Percentiles rank a stretch among this genome's conserved stretches.
Evolutionary conservation across 2,888 invertebrate genomes (phyloP).

Genomic region (Idaea straminata): DNA sequence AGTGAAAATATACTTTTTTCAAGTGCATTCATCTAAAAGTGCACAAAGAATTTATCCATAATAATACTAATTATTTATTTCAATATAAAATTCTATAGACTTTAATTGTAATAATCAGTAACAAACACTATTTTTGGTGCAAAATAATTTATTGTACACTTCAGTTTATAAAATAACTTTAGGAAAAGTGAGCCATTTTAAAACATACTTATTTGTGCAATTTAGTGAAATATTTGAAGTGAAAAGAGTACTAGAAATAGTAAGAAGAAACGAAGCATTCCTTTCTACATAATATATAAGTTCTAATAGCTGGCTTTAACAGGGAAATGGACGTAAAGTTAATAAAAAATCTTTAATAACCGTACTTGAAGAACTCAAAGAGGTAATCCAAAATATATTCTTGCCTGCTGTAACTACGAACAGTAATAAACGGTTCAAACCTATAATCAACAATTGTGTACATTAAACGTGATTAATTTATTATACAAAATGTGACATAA

Average conservation of each 20-base stretch:
- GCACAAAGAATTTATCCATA: conserved; percentile 44
- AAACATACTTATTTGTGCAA: conserved; percentile 76
- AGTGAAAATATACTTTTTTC: conserved; percentile 32
- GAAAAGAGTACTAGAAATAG: conserved; percentile 74
- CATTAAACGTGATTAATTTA: conserved; percentile 43
- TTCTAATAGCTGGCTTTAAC: conserved; percentile 79
- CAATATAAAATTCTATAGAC: conserved; percentile 41
- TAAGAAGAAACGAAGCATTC: conserved; percentile 78
- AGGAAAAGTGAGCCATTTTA: conserved; percentile 81
- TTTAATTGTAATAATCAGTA: conserved; percentile 46
- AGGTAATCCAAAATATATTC: conserved; percentile 44
- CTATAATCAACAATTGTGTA: conserved; percentile 49
- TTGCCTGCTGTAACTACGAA: conserved; percentile 52
- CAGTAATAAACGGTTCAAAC: conserved; percentile 38
- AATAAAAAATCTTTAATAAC: conserved; percentile 46
- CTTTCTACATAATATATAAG: conserved; percentile 72
- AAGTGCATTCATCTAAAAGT: conserved; percentile 62
- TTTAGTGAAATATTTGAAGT: conserved; percentile 75
- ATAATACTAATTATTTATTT: conserved; percentile 41
- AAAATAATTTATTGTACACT: conserved; percentile 55
- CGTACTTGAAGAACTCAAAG: conserved; percentile 44
- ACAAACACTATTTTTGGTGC: conserved; percentile 65
- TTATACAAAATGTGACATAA: conserved; percentile 47
- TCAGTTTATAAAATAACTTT: conserved; percentile 54
- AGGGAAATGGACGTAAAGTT: conserved; percentile 77